phyloP scores from a whole-genome alignment of 2,113 vertebrate species.

The Lathamus discolor region DNA sequence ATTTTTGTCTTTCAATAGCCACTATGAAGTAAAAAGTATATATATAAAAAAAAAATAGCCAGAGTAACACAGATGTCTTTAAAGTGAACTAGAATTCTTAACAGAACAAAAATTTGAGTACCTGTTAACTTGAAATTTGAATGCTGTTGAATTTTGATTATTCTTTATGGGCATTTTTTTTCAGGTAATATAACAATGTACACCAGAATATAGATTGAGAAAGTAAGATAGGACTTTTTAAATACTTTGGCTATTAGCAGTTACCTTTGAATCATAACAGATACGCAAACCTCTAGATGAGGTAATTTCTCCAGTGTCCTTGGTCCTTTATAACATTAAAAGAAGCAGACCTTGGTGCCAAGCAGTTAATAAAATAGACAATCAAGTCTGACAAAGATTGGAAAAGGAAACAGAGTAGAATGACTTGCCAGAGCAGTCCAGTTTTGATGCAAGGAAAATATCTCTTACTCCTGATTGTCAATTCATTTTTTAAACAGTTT shows the following conservation, averaged over 20 bases:
- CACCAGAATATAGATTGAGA: not conserved
- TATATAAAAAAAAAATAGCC: not conserved
- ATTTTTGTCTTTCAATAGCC: not conserved
- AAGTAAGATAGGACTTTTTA: not conserved
- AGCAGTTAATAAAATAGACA: not conserved
- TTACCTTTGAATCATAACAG: not conserved
- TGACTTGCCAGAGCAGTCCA: not conserved
- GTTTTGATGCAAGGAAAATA: not conserved
- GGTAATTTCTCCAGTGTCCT: not conserved
- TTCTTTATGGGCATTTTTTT: not conserved
- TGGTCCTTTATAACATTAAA: not conserved
- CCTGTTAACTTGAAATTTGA: not conserved
- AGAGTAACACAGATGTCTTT: not conserved
- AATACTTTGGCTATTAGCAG: not conserved
- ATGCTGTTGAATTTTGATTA: not conserved
- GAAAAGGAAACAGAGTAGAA: not conserved
- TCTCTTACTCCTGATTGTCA: not conserved
- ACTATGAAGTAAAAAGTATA: not conserved
- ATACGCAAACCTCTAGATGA: not conserved
- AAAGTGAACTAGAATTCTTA: not conserved
- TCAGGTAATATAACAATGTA: not conserved
- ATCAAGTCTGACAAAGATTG: not conserved
- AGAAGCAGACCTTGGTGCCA: not conserved
- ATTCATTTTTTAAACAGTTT: not conserved
- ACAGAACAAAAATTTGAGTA: not conserved